phyloP scores from a whole-genome alignment of 2,113 vertebrate genomes.

The Aleadryas rufinucha region DNA sequence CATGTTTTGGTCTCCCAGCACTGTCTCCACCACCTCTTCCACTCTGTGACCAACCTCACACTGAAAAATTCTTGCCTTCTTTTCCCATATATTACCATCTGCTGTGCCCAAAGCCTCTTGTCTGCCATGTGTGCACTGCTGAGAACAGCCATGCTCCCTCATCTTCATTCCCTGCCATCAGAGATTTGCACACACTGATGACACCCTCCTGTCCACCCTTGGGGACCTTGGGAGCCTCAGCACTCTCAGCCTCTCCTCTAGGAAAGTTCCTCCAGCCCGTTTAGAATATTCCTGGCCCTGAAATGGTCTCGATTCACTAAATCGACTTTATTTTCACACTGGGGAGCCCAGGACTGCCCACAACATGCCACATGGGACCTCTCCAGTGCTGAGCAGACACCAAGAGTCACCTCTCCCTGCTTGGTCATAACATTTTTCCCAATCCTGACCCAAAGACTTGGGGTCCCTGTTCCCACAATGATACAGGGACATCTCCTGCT shows the following conservation, averaged over 20 bases:
- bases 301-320: not conserved
- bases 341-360: not conserved
- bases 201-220: too few species aligned
- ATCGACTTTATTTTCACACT: fast-evolving
- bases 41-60: too few species aligned
- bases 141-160: too few species aligned
- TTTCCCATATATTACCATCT: not conserved
- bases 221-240: too few species aligned
- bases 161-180: not conserved
- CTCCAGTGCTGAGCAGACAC: not conserved
- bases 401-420: not conserved
- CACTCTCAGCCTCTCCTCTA: too few species aligned
- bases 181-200: not conserved
- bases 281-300: not conserved
- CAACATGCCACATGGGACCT: not conserved
- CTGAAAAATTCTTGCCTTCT: not conserved
- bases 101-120: not conserved
- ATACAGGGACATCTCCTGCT: not conserved
- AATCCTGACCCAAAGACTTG: not conserved
- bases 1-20: not conserved
- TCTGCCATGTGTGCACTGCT: too few species aligned
- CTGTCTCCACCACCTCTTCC: not conserved
- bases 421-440: not conserved
- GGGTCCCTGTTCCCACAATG: fast-evolving
- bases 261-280: not conserved